A percentile compares a stretch with the other conserved stretches of the same genome.
Evolutionary conservation across 2,888 invertebrate species (phyloP).

Genomic region (Drosophila algonquin): DNA sequence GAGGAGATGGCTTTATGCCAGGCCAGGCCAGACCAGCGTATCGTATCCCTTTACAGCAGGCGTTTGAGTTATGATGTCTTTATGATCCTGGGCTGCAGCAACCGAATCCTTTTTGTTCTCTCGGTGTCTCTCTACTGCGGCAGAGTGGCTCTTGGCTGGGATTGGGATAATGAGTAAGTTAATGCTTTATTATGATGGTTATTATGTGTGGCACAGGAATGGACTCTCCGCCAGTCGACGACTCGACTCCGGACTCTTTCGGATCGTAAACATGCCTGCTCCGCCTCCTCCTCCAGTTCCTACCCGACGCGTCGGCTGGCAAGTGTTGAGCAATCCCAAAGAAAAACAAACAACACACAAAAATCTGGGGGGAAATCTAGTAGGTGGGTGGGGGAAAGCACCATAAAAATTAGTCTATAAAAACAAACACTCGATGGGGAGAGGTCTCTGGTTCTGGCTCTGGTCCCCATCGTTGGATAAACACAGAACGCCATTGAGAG

Average conservation of each 20-base stretch:
- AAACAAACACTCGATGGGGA: constrained; percentile 74
- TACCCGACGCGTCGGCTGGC: background rate
- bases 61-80: constrained; percentile 78
- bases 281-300: background rate
- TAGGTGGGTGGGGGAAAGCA: constrained; percentile 35
- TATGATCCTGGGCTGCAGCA: constrained; percentile 69
- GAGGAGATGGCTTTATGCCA: background rate
- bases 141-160: background rate
- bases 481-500: constrained; percentile 70
- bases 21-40: constrained; percentile 6
- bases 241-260: background rate
- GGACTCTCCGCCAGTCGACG: background rate
- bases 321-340: constrained; percentile 71
- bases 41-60: constrained; percentile 69
- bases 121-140: constrained; percentile 20
- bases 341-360: constrained; percentile 57
- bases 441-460: constrained; percentile 46
- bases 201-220: constrained; percentile 58
- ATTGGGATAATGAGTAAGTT: constrained; percentile 68
- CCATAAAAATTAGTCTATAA: constrained; percentile 78
- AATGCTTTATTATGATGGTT: constrained; percentile 76
- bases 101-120: constrained; percentile 65
- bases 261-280: constrained; percentile 46
- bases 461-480: constrained; percentile 74
- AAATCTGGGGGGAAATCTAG: constrained; percentile 29